Evolutionary conservation across 2,797 vertebrate species (phyloP).

Genomic region (Chanos chanos): DNA sequence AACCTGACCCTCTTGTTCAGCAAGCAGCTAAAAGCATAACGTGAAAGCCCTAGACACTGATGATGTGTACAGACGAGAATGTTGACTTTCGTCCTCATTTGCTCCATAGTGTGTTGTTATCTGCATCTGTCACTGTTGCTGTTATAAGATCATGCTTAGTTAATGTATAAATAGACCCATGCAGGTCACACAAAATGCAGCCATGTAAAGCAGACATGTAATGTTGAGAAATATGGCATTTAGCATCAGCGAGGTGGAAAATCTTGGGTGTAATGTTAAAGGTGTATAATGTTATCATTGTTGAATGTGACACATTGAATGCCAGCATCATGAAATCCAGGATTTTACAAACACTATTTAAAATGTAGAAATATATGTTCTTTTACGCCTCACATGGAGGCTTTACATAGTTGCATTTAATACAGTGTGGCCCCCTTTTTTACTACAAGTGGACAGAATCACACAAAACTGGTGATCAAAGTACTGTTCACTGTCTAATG

Average conservation of each 20-base stretch:
- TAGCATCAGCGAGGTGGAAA: too few species aligned
- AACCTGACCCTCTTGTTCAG: constrained; percentile 5
- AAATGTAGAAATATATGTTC: constrained; percentile 4
- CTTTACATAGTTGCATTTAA: constrained; percentile 32
- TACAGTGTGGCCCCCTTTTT: constrained; percentile 16
- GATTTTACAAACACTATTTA: not conserved
- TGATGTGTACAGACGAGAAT: constrained; percentile 1
- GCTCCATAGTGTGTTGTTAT: not conserved
- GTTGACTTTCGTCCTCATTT: not conserved
- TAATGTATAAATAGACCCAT: not conserved
- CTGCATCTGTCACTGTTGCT: not conserved
- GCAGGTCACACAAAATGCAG: constrained; percentile 16
- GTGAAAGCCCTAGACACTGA: constrained; percentile 5
- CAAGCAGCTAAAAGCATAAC: constrained; percentile 1
- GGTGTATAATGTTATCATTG: too few species aligned
- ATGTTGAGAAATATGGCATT: too few species aligned
- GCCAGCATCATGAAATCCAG: not conserved
- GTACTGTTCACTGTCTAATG: constrained; percentile 24
- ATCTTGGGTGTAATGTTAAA: too few species aligned
- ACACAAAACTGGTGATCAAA: constrained; percentile 13
- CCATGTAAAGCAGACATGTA: constrained; percentile 30
- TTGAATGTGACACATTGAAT: too few species aligned
- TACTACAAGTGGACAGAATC: constrained; percentile 40
- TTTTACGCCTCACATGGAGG: constrained; percentile 3
- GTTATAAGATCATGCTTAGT: constrained; percentile 6